phyloP scores from a whole-genome alignment of 2,797 vertebrate genomes.

The Hydrocynus forskahlii region DNA sequence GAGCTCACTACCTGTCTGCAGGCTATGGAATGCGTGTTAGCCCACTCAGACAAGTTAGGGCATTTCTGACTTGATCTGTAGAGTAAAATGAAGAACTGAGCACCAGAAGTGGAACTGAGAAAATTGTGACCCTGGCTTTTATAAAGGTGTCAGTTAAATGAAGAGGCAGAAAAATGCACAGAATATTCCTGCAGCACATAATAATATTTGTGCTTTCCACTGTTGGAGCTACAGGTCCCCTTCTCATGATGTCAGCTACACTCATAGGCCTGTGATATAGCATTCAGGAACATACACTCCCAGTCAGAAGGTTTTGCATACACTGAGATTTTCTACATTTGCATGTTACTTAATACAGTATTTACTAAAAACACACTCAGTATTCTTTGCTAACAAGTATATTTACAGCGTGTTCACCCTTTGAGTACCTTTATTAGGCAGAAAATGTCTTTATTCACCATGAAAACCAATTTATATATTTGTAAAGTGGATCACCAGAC shows the following conservation, averaged over 20 bases:
- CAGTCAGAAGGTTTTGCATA: too few species aligned
- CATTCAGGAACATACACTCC: too few species aligned
- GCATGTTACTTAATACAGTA: too few species aligned
- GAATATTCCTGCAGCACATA: not conserved
- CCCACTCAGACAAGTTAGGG: conserved; percentile 64
- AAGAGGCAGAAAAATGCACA: not conserved
- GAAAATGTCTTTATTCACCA: too few species aligned
- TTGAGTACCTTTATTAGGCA: too few species aligned
- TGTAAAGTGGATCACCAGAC: too few species aligned
- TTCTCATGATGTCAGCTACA: not conserved
- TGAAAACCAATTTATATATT: too few species aligned
- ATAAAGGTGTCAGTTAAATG: not conserved
- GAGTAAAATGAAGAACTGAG: not conserved
- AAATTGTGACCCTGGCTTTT: not conserved
- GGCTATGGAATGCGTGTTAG: conserved; percentile 73
- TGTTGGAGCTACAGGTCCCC: not conserved
- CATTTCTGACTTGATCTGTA: conserved; percentile 49
- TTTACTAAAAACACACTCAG: too few species aligned
- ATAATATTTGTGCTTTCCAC: not conserved
- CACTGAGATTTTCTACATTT: too few species aligned
- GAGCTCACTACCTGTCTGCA: conserved; percentile 54
- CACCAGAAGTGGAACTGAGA: not conserved
- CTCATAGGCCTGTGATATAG: not conserved
- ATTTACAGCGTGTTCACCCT: too few species aligned
- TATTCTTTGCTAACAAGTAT: too few species aligned